phyloP scores from a whole-genome alignment of 2,888 invertebrate species.

The Deroplatys truncata region DNA sequence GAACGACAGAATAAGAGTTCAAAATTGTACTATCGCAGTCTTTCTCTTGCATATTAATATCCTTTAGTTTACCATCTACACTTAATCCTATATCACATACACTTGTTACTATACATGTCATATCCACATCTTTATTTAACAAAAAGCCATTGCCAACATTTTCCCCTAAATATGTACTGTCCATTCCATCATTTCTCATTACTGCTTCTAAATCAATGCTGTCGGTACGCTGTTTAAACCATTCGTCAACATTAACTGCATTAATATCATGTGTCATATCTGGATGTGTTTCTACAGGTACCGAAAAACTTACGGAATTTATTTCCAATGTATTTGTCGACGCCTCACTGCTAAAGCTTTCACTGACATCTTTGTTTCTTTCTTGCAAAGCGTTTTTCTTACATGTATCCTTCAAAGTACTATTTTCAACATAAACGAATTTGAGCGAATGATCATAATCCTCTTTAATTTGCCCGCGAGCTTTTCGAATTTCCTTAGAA shows the following conservation, averaged over 20 bases:
- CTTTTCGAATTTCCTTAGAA: conserved; percentile 37
- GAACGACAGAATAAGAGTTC: conserved; percentile 11
- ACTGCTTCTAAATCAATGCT: conserved; percentile 40
- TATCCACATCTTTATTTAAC: conserved; percentile 26
- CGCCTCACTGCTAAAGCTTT: not conserved
- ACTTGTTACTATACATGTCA: conserved; percentile 27
- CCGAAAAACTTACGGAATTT: conserved; percentile 9
- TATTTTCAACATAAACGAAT: not conserved
- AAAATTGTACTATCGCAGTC: conserved; percentile 15
- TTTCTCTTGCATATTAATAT: conserved; percentile 1
- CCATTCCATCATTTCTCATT: conserved; percentile 30
- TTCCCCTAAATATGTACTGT: conserved; percentile 21
- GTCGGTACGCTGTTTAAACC: conserved; percentile 41
- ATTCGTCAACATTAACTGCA: conserved; percentile 39
- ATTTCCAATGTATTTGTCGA: not conserved
- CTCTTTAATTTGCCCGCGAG: conserved; percentile 38
- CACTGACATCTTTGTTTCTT: conserved; percentile 20
- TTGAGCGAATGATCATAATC: not conserved
- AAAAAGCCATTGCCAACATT: conserved; percentile 24
- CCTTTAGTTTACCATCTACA: conserved; percentile 2
- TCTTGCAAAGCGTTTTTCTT: not conserved
- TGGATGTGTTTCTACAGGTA: not conserved
- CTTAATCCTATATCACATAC: conserved; percentile 25
- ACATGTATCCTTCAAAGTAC: not conserved
- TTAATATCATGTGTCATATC: conserved; percentile 17